Conservation (phyloP, 2,113 vertebrate species). For the Lasiurus cinereus region DNA sequence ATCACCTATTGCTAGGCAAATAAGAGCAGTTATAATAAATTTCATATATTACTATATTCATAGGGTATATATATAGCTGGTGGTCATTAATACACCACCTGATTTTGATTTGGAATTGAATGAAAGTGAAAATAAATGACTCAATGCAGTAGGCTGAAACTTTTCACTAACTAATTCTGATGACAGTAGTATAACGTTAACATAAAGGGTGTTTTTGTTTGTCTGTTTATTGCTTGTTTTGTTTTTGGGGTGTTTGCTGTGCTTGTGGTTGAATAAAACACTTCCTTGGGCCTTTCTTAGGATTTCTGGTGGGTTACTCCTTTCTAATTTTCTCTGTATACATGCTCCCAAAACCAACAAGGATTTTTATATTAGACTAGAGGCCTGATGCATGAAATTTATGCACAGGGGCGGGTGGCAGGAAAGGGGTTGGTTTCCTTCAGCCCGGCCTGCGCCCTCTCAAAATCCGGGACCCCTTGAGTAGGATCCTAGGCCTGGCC, state of each 20-base stretch:
- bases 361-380: background rate
- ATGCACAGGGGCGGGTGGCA: too few relatives aligned
- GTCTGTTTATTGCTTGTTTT: background rate
- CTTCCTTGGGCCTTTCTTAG: background rate
- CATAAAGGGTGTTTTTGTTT: background rate
- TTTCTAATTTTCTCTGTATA: background rate
- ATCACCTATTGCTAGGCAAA: background rate
- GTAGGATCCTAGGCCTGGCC: too few relatives aligned
- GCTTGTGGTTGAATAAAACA: background rate
- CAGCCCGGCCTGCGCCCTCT: too few relatives aligned
- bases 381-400: too few relatives aligned
- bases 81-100: background rate
- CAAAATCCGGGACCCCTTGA: too few relatives aligned
- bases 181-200: background rate
- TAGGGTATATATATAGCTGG: background rate
- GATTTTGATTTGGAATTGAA: background rate
- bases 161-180: background rate
- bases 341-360: background rate
- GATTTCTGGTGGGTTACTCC: background rate
- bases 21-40: background rate
- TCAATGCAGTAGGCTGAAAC: background rate
- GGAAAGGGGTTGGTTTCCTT: too few relatives aligned
- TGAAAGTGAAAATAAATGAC: slow-evolving; percentile 31
- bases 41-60: background rate
- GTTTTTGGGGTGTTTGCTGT: background rate